phyloP scores from a whole-genome alignment of 2,888 invertebrate genomes.

The Drosophila infuscata region DNA sequence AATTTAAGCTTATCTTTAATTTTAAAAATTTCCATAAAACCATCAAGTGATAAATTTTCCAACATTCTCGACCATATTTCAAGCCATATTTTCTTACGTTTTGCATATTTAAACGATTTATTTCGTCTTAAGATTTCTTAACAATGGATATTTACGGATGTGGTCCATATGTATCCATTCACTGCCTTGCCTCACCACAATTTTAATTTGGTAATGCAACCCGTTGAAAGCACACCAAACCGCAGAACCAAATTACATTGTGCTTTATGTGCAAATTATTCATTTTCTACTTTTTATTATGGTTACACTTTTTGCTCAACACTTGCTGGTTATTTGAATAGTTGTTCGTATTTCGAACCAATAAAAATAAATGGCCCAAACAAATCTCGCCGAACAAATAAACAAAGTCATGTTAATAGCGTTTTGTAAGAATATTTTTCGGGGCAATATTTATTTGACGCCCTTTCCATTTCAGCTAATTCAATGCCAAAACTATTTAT shows the following conservation, averaged over 20 bases:
- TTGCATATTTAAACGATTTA: background rate
- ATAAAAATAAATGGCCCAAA: constrained; percentile 53
- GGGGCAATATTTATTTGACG: constrained; percentile 34
- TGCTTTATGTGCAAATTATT: constrained; percentile 67
- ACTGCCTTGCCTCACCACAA: constrained; percentile 30
- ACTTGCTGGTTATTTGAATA: constrained; percentile 3
- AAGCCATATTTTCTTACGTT: background rate
- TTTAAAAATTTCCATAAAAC: background rate
- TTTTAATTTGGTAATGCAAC: constrained; percentile 50
- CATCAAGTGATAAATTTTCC: background rate
- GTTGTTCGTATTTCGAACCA: constrained; percentile 16
- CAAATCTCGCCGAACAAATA: constrained; percentile 45
- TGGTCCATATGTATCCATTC: background rate
- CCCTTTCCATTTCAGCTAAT: constrained; percentile 24
- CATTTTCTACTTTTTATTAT: constrained; percentile 23
- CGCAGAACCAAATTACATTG: constrained; percentile 46
- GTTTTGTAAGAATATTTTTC: constrained; percentile 44
- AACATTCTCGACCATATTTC: background rate
- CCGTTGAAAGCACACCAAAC: constrained; percentile 12
- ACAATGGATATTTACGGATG: background rate
- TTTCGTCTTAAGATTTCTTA: background rate
- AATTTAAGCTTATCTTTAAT: background rate
- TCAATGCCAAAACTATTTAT: constrained; percentile 50
- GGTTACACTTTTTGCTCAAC: constrained; percentile 19
- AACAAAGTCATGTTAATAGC: constrained; percentile 46